Percentiles rank a stretch among this genome's conserved stretches.
Evolutionary conservation across 2,888 invertebrate species (phyloP).

Genomic region (Lycaena phlaeas): DNA sequence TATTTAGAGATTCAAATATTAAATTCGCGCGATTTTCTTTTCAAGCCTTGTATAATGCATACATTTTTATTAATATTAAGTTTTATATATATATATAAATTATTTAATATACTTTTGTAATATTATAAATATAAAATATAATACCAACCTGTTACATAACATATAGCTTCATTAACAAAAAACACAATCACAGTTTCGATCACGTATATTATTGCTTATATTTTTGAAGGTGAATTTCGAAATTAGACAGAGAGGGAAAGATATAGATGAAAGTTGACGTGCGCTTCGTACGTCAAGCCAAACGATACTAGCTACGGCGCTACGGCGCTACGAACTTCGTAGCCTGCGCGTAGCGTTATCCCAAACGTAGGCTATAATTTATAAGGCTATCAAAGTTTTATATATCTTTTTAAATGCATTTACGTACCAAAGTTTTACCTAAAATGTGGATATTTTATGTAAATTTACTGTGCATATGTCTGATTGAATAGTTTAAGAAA

Average conservation of each 20-base stretch:
- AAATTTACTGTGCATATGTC: too few relatives aligned
- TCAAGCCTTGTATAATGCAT: background rate
- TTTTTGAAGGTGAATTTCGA: slow-evolving; percentile 24
- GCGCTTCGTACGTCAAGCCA: slow-evolving; percentile 21
- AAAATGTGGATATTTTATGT: too few relatives aligned
- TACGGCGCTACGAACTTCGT: slow-evolving; percentile 23
- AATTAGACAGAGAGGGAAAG: slow-evolving; percentile 26
- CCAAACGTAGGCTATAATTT: slow-evolving; percentile 4
- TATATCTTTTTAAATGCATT: background rate
- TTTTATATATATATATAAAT: background rate
- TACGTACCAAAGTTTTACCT: background rate
- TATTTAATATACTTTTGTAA: background rate
- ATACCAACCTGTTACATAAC: slow-evolving; percentile 22
- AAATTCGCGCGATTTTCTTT: slow-evolving; percentile 7
- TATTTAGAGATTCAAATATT: background rate
- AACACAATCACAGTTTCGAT: slow-evolving; percentile 9
- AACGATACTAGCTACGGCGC: slow-evolving; percentile 24
- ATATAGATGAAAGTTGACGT: slow-evolving; percentile 19
- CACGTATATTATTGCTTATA: slow-evolving; percentile 19
- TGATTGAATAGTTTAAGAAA: too few relatives aligned
- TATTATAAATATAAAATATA: background rate
- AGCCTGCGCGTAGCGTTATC: slow-evolving; percentile 17
- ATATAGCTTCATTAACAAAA: slow-evolving; percentile 12
- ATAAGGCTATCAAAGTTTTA: background rate
- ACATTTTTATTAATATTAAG: background rate